These are phyloP conservation scores for Syngnathoides biaculeatus DNA, from an alignment of 2,113 vertebrate genomes.

Conservation along the genomic window DNA sequence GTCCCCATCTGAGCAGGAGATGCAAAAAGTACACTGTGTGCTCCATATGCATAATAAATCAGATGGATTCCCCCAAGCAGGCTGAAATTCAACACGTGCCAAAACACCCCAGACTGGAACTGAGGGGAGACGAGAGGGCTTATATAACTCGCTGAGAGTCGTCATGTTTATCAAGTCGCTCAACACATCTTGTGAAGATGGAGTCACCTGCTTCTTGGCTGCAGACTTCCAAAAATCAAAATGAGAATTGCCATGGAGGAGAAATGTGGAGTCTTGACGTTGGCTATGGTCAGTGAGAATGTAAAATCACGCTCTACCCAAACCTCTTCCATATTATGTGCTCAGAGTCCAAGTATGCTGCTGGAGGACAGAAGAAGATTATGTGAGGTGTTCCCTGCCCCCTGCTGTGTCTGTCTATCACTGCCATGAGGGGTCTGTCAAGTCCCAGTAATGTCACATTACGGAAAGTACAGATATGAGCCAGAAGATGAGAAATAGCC, in stretches of 20 bases:
- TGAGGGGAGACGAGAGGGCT: conserved; percentile 15
- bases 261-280: neutral
- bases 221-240: neutral
- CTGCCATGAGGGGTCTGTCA: too few species aligned
- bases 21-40: conserved; percentile 10
- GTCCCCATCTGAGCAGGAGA: neutral
- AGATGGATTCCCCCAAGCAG: conserved; percentile 38
- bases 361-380: neutral
- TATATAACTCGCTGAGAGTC: conserved; percentile 8
- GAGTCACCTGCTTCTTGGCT: conserved; percentile 8
- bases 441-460: neutral
- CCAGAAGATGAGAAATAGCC: neutral
- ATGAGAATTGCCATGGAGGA: neutral
- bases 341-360: neutral
- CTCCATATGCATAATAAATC: conserved; percentile 51
- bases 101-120: conserved; percentile 27
- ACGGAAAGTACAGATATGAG: neutral
- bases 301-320: neutral
- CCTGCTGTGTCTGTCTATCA: too few species aligned
- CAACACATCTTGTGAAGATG: neutral
- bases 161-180: conserved; percentile 20
- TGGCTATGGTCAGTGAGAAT: neutral
- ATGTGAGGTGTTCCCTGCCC: too few species aligned
- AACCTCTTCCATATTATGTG: neutral
- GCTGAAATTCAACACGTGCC: conserved; percentile 33